Conservation (phyloP, 2,113 vertebrate species). For the Gasterosteus nipponicus region DNA sequence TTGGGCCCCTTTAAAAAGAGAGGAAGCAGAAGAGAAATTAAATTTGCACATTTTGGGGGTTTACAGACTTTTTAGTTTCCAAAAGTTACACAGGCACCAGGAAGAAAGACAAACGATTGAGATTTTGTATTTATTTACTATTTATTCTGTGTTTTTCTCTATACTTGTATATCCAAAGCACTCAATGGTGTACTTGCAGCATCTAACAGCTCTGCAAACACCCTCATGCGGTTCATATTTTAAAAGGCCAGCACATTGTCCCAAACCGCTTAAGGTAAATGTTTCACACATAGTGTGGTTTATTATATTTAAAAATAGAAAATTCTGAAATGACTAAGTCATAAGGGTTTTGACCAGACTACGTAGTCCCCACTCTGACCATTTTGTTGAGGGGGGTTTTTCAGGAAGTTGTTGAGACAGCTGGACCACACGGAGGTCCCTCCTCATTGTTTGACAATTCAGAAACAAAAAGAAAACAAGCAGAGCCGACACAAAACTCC, state of each 20-base stretch:
- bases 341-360: constrained; percentile 4
- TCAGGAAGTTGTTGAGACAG: constrained; percentile 74
- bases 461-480: constrained; percentile 54
- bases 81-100: background rate
- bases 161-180: background rate
- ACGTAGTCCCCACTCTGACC: constrained; percentile 43
- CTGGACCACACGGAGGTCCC: constrained; percentile 35
- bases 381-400: constrained; percentile 31
- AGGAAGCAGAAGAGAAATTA: constrained; percentile 17
- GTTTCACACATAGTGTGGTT: constrained; percentile 18
- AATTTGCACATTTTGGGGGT: background rate
- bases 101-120: background rate
- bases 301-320: background rate
- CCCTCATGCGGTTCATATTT: background rate
- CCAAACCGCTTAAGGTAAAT: background rate
- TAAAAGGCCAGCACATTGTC: constrained; percentile 15
- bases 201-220: background rate
- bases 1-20: background rate
- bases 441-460: constrained; percentile 71
- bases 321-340: background rate
- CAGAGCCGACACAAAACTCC: constrained; percentile 45
- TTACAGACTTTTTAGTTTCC: background rate
- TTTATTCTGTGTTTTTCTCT: background rate
- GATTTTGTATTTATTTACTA: background rate
- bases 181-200: background rate